Evolutionary conservation across 1,140 invertebrate species (phyloP), one percentile per base, ranked within the genome.

Genomic region (Thaumatotibia leucotreta): DNA sequence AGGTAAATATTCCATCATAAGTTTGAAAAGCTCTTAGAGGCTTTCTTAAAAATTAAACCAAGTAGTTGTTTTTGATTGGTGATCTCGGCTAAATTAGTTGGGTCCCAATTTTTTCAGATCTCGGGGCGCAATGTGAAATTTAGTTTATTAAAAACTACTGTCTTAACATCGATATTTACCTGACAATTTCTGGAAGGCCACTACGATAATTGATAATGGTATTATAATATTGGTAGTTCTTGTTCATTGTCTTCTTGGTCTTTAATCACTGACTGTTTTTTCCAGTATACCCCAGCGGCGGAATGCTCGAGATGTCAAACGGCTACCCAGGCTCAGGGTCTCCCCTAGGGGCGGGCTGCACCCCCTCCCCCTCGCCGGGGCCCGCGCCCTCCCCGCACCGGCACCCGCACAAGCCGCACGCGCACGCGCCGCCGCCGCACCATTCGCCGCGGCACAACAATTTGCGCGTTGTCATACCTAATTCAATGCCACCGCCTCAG

Each of bases 301-400:
- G 95, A 80, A 97, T 98, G 96, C 93, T 98, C 79, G 97, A 98
- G 91, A 97, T 98, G 96, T 97, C 96, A 75, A 98, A 98, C 91
- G 97, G 97, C 63, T 98, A 98, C 93, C 96, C 97, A 68, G 95
- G 95, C 72, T 96, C 95, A 58, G 94, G 95, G 68, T 98, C 97
- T 61, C 97, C 97, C 3, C 91, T 97, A 73, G 95, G 95, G 11
- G 91, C 85, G 2, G 92, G 90, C 4, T 90, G 87, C 65, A 91
- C 89, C 2, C 87, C 89, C 45, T 97, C 96, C 63, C 96, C 96
- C 65, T 97, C 96, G 73, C 97, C 97, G 49, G 96, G 96, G 73
- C 94, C 96, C 65, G 95, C 95, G 85, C 92, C 95, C 73, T 91
- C 87, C 11, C 86, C 89, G 0, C 85, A 82, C 83, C 94, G 77